Evolutionary conservation across 2,797 vertebrate species (phyloP), one percentile per base, ranked within the genome.

Genomic region (Anguilla marmorata): DNA sequence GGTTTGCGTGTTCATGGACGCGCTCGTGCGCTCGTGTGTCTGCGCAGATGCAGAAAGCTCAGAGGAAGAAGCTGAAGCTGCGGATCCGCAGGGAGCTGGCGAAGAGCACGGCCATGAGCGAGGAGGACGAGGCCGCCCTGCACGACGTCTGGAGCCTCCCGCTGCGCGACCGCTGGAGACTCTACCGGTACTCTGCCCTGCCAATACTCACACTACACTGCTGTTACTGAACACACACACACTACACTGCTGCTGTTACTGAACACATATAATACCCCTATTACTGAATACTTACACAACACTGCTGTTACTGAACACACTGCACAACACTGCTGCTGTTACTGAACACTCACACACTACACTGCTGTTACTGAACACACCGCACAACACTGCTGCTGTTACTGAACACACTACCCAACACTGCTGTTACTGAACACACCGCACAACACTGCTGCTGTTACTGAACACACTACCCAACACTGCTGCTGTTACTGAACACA

Each of bases 21-120:
- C 79, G 19, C 3, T 86, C 1, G 79, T 89, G 16, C n/a, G 5
- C n/a, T 21, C 72, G 41, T 92, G 3, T 90, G 58, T 84, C 50
- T 84, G 14, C 52, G 1, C 88, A 99, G 98, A 37, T 95, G 0
- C 96, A 96, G 91, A 58, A 3, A 2, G n/a, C 72, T 0, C 97
- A 97, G 90, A 98, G 92, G 92, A 97, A 85, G 93, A 98, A 94
- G 92, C 94, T 97, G 83, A 97, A 96, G 91, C 93, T 92, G n/a
- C 96, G 86, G 91, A 92, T 97, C 88, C 94, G 91, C 87, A 90
- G 0, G n/a, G 96, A 98, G 89, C 92, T 99, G 83, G 86, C 27
- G 14, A 97, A 97, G 87, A 90, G 89, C 58, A 91, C 93, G 0
- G 45, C 93, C 45, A 97, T 99, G 98, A 95, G 94, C 6, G 94